Evolutionary conservation across 2,888 invertebrate species (phyloP).

Genomic region (Acholoe squamosa): DNA sequence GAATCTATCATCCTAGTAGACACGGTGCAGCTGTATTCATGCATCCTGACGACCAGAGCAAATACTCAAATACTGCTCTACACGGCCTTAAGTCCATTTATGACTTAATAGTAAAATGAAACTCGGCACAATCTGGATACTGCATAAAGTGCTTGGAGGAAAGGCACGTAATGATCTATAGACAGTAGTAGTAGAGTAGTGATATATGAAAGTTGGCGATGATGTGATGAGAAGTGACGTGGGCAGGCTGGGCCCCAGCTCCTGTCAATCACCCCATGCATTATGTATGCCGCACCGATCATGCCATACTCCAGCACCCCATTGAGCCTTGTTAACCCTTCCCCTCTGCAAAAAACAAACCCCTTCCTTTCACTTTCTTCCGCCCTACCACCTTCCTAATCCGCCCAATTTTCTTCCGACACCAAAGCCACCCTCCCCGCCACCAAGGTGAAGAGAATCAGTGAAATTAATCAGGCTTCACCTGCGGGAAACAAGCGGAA

Average conservation of each 20-base stretch:
- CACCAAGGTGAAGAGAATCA: background rate
- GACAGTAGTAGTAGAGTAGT: background rate
- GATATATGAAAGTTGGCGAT: background rate
- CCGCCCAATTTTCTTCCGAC: background rate
- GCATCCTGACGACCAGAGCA: too few species aligned
- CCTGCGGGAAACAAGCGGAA: conserved; percentile 6
- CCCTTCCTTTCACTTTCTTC: background rate
- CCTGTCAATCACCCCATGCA: background rate
- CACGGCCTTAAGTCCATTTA: too few species aligned
- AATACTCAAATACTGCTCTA: too few species aligned
- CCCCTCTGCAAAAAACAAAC: background rate
- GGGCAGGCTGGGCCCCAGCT: background rate
- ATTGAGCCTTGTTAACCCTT: conserved; percentile 3
- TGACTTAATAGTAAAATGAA: too few species aligned
- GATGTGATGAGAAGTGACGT: conserved; percentile 13
- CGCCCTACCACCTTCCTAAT: background rate
- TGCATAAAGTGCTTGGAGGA: too few species aligned
- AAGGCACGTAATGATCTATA: too few species aligned
- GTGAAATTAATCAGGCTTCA: conserved; percentile 13
- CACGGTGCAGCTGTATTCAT: too few species aligned
- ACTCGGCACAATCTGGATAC: too few species aligned
- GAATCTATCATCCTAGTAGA: too few species aligned
- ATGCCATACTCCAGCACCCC: background rate
- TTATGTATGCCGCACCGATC: conserved; percentile 48
- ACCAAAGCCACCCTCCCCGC: background rate